phyloP scores from a whole-genome alignment of 2,797 vertebrate genomes.

The Gastrophryne carolinensis region DNA sequence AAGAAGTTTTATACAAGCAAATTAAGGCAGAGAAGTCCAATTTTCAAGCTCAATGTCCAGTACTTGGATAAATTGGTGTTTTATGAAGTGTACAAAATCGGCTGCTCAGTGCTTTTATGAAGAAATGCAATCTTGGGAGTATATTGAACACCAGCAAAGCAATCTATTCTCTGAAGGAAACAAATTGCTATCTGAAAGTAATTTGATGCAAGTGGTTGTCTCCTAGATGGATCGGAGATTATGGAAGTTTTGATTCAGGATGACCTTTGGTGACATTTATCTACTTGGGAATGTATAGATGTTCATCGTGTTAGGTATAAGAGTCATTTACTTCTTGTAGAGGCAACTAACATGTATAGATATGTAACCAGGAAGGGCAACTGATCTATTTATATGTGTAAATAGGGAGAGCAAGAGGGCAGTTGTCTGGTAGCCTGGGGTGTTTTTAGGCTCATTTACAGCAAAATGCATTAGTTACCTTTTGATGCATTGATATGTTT shows the following conservation, averaged over 20 bases:
- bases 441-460: too few species aligned
- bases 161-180: constrained; percentile 18
- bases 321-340: background rate
- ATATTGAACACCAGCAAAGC: constrained; percentile 37
- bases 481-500: too few species aligned
- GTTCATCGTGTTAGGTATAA: too few species aligned
- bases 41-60: constrained; percentile 40
- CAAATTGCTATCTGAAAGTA: constrained; percentile 19
- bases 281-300: background rate
- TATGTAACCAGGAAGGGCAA: background rate
- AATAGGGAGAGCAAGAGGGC: too few species aligned
- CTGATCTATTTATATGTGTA: too few species aligned
- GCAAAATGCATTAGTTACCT: too few species aligned
- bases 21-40: constrained; percentile 33
- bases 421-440: too few species aligned
- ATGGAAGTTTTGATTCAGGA: constrained; percentile 6
- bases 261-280: background rate
- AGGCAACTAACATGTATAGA: background rate
- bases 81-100: constrained; percentile 49
- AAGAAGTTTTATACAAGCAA: constrained; percentile 45
- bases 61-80: constrained; percentile 40
- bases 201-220: constrained; percentile 17
- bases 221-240: background rate
- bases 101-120: constrained; percentile 46
- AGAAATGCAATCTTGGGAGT: constrained; percentile 50